Conservation (phyloP, 2,113 vertebrate species). For the Hoplias malabaricus region DNA sequence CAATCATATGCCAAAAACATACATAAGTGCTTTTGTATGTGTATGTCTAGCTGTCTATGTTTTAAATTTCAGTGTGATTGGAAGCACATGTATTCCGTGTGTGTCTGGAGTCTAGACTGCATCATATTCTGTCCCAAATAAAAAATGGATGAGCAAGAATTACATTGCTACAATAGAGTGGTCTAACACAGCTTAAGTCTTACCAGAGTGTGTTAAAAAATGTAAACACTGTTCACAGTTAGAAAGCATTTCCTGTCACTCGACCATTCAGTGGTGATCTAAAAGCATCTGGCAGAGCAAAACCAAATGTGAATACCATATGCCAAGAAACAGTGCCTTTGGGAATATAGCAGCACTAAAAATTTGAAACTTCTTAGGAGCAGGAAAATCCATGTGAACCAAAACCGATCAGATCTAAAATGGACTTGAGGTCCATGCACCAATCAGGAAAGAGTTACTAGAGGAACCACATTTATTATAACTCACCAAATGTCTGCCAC, state of each 20-base stretch:
- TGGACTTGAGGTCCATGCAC: not conserved
- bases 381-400: not conserved
- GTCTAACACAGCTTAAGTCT: not conserved
- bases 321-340: not conserved
- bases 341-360: too few relatives aligned
- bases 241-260: not conserved
- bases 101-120: slow-evolving; percentile 50
- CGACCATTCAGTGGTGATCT: not conserved
- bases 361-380: not conserved
- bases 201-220: not conserved
- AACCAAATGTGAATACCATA: not conserved
- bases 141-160: not conserved
- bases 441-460: too few relatives aligned
- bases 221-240: not conserved
- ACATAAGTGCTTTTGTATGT: not conserved
- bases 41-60: slow-evolving; percentile 6
- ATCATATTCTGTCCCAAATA: slow-evolving; percentile 18
- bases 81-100: slow-evolving; percentile 51
- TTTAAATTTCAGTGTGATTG: slow-evolving; percentile 51
- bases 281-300: not conserved
- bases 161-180: not conserved
- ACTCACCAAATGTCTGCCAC: too few relatives aligned
- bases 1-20: not conserved
- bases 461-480: too few relatives aligned
- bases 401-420: not conserved